Percentiles rank a stretch among this genome's conserved stretches.
Conservation (phyloP, 2,113 vertebrate genomes). For the Ciconia stormi region DNA sequence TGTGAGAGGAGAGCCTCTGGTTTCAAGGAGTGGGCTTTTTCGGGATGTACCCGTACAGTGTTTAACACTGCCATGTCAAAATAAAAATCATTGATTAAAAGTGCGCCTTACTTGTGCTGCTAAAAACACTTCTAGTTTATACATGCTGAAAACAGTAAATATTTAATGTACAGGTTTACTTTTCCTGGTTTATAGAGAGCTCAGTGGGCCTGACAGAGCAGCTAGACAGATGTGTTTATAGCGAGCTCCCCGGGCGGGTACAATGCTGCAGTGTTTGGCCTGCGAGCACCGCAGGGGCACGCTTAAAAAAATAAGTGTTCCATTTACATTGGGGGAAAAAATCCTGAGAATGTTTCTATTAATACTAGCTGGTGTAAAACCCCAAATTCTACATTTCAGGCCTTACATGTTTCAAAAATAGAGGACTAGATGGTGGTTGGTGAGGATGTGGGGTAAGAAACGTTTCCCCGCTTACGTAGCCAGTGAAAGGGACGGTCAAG, state of each 20-base stretch:
- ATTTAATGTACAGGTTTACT: constrained; percentile 42
- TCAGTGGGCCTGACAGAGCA: constrained; percentile 43
- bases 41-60: background rate
- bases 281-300: background rate
- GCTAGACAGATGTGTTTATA: constrained; percentile 62
- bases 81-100: constrained; percentile 11
- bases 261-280: constrained; percentile 64
- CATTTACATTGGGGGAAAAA: constrained; percentile 52
- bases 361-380: constrained; percentile 53
- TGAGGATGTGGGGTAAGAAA: background rate
- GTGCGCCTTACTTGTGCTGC: background rate
- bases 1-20: background rate
- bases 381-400: constrained; percentile 19
- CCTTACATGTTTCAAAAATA: constrained; percentile 19
- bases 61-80: background rate
- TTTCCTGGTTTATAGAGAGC: constrained; percentile 54
- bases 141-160: constrained; percentile 22
- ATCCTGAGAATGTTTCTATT: constrained; percentile 63
- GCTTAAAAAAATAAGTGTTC: constrained; percentile 52
- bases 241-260: background rate
- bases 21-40: background rate
- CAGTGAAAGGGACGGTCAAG: background rate
- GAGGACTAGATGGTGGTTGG: background rate
- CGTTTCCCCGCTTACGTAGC: background rate
- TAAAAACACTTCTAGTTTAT: constrained; percentile 29